These are phyloP conservation scores for Timema podura DNA, from an alignment of 2,888 invertebrate species.

Conservation along the genomic window DNA sequence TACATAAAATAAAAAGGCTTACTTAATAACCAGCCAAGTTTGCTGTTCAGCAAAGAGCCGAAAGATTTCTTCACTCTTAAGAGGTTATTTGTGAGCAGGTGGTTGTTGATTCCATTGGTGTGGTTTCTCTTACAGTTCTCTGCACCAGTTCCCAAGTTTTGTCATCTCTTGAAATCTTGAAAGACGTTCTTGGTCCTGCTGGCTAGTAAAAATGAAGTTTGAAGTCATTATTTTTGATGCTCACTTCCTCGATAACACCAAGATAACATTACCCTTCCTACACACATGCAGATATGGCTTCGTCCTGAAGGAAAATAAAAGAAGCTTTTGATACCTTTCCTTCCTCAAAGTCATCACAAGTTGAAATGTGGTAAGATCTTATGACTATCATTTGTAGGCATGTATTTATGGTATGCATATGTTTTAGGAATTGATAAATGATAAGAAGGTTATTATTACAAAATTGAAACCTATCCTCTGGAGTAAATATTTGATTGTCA, in stretches of 20 bases:
- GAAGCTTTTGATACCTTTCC: not conserved
- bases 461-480: not conserved
- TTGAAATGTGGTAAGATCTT: not conserved
- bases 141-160: not conserved
- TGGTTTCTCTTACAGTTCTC: not conserved
- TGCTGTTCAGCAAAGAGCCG: not conserved
- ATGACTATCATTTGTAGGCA: slow-evolving; percentile 1
- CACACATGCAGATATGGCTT: not conserved
- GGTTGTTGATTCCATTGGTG: not conserved
- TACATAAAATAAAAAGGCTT: no score
- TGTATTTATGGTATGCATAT: not conserved
- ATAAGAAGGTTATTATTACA: not conserved
- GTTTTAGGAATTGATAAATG: not conserved
- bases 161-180: slow-evolving; percentile 5
- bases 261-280: not conserved
- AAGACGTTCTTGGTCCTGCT: slow-evolving; percentile 2
- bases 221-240: not conserved
- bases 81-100: not conserved
- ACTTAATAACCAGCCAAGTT: not conserved
- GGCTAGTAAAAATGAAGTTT: not conserved
- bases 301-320: not conserved
- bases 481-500: slow-evolving; percentile 2
- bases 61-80: not conserved
- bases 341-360: not conserved
- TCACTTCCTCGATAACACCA: slow-evolving; percentile 1